Conservation (phyloP, 2,797 vertebrate genomes). For the Gymnocypris eckloni region DNA sequence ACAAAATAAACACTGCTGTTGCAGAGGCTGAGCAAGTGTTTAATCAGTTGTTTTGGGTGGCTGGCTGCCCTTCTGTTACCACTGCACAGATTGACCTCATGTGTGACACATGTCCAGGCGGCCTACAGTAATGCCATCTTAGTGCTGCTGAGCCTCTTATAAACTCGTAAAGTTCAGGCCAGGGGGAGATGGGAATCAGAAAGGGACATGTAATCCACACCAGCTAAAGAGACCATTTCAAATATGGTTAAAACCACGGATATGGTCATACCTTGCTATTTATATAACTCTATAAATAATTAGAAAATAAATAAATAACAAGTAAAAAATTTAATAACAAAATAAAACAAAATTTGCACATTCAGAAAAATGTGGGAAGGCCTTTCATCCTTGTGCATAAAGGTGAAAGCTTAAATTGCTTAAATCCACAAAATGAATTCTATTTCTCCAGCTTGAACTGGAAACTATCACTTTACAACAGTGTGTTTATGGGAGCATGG, state of each 20-base stretch:
- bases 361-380: neutral
- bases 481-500: neutral
- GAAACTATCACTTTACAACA: neutral
- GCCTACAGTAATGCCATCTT: constrained; percentile 52
- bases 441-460: constrained; percentile 3
- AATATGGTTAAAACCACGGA: neutral
- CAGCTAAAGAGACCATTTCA: constrained; percentile 24
- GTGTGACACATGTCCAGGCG: constrained; percentile 42
- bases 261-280: neutral
- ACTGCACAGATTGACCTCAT: constrained; percentile 41
- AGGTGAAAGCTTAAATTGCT: neutral
- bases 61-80: constrained; percentile 22
- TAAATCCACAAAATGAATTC: neutral
- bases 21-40: neutral
- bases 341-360: neutral
- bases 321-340: neutral
- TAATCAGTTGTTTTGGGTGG: constrained; percentile 34
- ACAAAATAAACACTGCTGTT: neutral
- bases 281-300: neutral
- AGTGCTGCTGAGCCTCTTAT: constrained; percentile 52
- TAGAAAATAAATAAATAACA: neutral
- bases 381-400: neutral
- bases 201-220: constrained; percentile 29
- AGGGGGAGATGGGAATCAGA: constrained; percentile 47
- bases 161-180: constrained; percentile 44